Percentiles rank a stretch among this genome's conserved stretches.
These are phyloP conservation scores for Atethmia centrago DNA, from an alignment of 2,888 invertebrate species.

Conservation along the genomic window DNA sequence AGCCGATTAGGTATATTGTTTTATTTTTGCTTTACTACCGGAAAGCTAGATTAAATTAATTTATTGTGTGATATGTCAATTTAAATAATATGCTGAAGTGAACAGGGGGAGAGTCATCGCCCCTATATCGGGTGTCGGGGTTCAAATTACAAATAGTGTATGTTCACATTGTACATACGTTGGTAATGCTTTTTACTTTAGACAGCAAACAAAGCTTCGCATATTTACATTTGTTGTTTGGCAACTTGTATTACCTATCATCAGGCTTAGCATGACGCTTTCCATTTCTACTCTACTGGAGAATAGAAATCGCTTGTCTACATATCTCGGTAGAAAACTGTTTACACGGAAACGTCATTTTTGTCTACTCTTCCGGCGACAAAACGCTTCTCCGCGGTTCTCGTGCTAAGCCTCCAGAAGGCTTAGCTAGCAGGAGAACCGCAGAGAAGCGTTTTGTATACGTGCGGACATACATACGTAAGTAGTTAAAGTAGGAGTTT, in stretches of 20 bases:
- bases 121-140: constrained; percentile 32
- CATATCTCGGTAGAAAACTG: no score
- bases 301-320: no score
- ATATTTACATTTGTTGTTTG: constrained; percentile 24
- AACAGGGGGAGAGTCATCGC: constrained; percentile 23
- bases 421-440: no score
- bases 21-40: neutral
- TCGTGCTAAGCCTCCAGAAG: no score
- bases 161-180: constrained; percentile 16
- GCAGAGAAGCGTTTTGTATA: no score
- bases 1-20: neutral
- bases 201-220: constrained; percentile 34
- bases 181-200: constrained; percentile 52
- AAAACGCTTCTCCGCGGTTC: no score
- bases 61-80: constrained; percentile 5
- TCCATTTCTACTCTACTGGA: no score
- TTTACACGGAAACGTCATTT: no score
- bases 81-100: neutral
- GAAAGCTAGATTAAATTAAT: constrained; percentile 4
- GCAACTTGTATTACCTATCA: neutral
- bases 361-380: no score
- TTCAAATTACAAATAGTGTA: constrained; percentile 48
- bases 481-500: neutral
- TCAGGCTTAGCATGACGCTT: no score
- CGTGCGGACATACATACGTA: neutral